Evolutionary conservation across 2,888 invertebrate species (phyloP).

Genomic region (Eutolmus rufibarbis): DNA sequence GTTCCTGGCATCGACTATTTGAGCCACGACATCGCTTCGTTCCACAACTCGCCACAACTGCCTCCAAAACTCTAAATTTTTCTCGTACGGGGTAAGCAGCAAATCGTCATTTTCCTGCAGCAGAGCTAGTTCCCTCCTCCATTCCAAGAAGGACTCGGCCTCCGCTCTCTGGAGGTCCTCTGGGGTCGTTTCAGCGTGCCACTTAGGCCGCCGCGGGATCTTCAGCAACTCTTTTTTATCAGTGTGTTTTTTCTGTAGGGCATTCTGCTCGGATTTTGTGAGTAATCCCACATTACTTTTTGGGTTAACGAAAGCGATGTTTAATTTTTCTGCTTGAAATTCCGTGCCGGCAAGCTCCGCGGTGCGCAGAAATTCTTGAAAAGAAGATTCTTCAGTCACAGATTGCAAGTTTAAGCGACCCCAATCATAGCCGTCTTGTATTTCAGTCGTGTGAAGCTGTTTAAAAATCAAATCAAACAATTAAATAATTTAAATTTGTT

Average conservation of each 20-base stretch:
- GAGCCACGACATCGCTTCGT: conserved; percentile 88
- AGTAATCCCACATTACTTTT: conserved; percentile 69
- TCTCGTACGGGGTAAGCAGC: conserved; percentile 94
- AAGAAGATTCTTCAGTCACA: conserved; percentile 93
- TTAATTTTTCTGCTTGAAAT: conserved; percentile 89
- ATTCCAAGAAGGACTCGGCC: conserved; percentile 83
- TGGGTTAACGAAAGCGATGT: conserved; percentile 77
- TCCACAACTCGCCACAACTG: conserved; percentile 99
- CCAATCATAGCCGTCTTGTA: conserved; percentile 92
- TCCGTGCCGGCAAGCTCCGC: conserved; percentile 94
- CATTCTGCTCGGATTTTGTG: conserved; percentile 66
- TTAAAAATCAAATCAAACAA: neutral
- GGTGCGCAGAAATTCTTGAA: conserved; percentile 94
- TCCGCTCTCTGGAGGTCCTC: conserved; percentile 84
- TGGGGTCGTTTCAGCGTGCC: conserved; percentile 77
- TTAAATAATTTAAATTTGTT: neutral
- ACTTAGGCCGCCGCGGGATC: conserved; percentile 88
- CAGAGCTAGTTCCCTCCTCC: conserved; percentile 84
- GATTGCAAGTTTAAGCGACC: conserved; percentile 88
- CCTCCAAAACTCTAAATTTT: conserved; percentile 97
- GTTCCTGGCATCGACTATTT: conserved; percentile 96
- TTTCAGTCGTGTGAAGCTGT: conserved; percentile 80
- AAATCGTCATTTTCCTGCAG: conserved; percentile 82
- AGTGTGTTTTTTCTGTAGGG: conserved; percentile 66
- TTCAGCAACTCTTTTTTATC: conserved; percentile 71